These are phyloP conservation scores for Tenthredo mesomela DNA, from an alignment of 2,888 invertebrate genomes.

Conservation along the genomic window DNA sequence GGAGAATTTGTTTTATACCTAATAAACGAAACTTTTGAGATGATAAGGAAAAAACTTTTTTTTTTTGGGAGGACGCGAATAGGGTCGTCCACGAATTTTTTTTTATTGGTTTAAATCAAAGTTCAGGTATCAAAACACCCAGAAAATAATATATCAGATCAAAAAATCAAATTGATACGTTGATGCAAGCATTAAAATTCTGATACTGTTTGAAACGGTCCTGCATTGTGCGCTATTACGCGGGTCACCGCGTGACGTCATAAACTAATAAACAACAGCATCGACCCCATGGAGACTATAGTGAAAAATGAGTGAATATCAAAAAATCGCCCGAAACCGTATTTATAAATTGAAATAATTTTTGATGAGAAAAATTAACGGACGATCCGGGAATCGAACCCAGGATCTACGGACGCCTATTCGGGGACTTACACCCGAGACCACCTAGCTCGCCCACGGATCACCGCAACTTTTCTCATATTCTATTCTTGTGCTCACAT, in stretches of 20 bases:
- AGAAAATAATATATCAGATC: background rate
- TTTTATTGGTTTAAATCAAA: background rate
- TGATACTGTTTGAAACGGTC: background rate
- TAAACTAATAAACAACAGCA: conserved; percentile 22
- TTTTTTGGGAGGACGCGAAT: no score
- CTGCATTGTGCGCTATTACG: background rate
- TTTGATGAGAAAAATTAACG: no score
- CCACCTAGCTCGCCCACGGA: no score
- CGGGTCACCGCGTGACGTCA: conserved; percentile 4
- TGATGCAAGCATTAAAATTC: background rate
- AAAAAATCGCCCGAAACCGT: background rate
- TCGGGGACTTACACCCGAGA: no score
- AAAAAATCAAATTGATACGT: background rate
- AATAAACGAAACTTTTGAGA: no score
- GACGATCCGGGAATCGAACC: no score
- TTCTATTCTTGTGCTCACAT: no score
- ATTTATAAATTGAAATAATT: no score
- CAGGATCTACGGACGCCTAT: no score
- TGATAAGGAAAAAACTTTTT: no score
- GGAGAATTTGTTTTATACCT: no score
- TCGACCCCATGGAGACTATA: background rate
- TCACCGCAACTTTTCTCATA: no score
- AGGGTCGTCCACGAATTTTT: conserved; percentile 25
- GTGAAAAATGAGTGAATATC: conserved; percentile 1
- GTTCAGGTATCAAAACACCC: background rate